phyloP scores from a whole-genome alignment of 1,140 invertebrate species.

The Sipha flava region DNA sequence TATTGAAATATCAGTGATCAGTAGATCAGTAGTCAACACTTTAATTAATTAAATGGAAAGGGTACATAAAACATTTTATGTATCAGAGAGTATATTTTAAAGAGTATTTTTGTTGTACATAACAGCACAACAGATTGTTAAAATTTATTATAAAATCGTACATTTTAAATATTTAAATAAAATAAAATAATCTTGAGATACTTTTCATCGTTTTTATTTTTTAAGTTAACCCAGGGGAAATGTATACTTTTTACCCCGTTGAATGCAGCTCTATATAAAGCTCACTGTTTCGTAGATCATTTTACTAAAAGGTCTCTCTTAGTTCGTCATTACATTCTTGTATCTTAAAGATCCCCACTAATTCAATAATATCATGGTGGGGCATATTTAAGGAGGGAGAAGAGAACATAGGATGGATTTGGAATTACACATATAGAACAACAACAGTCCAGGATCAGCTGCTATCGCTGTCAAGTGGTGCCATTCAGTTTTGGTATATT shows the following conservation, averaged over 20 bases:
- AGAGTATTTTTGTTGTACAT: too few species aligned
- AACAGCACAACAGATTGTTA: too few species aligned
- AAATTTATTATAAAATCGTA: too few species aligned
- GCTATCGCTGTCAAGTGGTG: slow-evolving; percentile 21
- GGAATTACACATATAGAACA: slow-evolving; percentile 22
- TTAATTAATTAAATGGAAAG: too few species aligned
- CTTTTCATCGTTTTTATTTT: neutral
- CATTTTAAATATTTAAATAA: too few species aligned
- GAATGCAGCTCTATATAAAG: slow-evolving; percentile 18
- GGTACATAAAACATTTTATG: too few species aligned
- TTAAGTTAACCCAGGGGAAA: neutral
- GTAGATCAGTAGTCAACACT: too few species aligned
- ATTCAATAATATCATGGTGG: neutral
- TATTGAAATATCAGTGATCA: too few species aligned
- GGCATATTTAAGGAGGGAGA: neutral
- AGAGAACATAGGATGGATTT: slow-evolving; percentile 9
- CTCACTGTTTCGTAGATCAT: slow-evolving; percentile 9
- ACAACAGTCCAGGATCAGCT: slow-evolving; percentile 32
- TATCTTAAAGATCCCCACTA: neutral
- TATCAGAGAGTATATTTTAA: too few species aligned
- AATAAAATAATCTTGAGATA: neutral
- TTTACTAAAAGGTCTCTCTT: slow-evolving; percentile 9
- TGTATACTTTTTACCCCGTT: neutral
- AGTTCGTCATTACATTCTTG: slow-evolving; percentile 1
- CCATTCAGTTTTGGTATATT: slow-evolving; percentile 22